Percentiles rank a stretch among this genome's conserved stretches.
phyloP scores from a whole-genome alignment of 2,797 vertebrate genomes.

The Hydrolagus colliei region DNA sequence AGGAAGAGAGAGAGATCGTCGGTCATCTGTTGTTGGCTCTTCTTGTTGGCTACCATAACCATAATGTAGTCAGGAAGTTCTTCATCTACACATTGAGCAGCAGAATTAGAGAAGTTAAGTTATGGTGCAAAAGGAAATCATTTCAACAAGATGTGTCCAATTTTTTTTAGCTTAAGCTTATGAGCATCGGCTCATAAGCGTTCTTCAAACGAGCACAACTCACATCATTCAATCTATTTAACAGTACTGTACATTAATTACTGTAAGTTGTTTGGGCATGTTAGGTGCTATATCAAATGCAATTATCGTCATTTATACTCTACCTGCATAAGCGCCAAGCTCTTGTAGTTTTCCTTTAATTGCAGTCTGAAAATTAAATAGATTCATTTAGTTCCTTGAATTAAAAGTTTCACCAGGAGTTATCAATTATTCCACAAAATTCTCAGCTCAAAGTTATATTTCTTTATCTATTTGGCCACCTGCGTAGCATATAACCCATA shows the following conservation, averaged over 20 bases:
- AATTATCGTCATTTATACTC: background rate
- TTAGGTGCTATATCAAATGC: no score
- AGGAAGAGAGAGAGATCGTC: constrained; percentile 94
- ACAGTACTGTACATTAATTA: no score
- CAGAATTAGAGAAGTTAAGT: constrained; percentile 34
- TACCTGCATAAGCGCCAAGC: constrained; percentile 92
- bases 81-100: constrained; percentile 67
- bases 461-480: no score
- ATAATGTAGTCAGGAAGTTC: constrained; percentile 98
- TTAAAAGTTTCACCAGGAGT: background rate
- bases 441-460: no score
- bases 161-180: no score
- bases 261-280: no score
- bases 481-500: no score
- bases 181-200: background rate
- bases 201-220: background rate
- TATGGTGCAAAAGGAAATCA: background rate
- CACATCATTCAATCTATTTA: no score
- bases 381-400: background rate
- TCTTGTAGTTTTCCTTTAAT: constrained; percentile 95
- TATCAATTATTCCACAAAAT: background rate
- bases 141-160: background rate
- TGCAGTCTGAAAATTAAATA: constrained; percentile 65
- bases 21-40: constrained; percentile 93
- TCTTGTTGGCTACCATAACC: constrained; percentile 99